Evolutionary conservation across 1,140 invertebrate genomes (phyloP).

Genomic region (Trissolcus basalis): DNA sequence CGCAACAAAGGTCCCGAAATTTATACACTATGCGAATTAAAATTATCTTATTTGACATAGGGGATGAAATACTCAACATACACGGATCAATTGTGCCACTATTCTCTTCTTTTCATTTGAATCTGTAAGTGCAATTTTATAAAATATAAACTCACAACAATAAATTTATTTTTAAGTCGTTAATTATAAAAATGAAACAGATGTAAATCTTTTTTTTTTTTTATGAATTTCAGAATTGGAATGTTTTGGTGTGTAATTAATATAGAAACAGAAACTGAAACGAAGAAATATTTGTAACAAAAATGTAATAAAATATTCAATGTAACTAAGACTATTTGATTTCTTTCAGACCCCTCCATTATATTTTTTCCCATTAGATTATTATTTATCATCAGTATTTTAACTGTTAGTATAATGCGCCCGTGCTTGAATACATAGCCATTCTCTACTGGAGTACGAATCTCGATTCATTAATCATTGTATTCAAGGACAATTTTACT

Average conservation of each 20-base stretch:
- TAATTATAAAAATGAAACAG: no score
- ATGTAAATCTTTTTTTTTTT: no score
- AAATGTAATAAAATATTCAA: conserved; percentile 25
- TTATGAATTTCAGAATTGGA: no score
- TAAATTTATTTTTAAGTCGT: no score
- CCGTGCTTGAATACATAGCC: conserved; percentile 44
- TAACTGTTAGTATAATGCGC: conserved; percentile 44
- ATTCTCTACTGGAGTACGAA: conserved; percentile 40
- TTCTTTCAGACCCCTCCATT: conserved; percentile 52
- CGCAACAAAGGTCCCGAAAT: conserved; percentile 60
- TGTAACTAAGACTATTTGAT: conserved; percentile 9
- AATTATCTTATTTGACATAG: conserved; percentile 6
- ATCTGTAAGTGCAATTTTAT: no score
- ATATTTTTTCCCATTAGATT: conserved; percentile 67
- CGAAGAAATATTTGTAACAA: not conserved
- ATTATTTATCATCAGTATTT: conserved; percentile 72
- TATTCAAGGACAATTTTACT: conserved; percentile 63
- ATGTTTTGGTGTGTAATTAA: no score
- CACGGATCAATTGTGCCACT: not conserved
- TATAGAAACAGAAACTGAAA: no score
- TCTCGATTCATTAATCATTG: conserved; percentile 70
- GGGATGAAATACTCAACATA: not conserved
- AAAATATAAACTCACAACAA: no score
- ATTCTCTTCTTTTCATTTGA: not conserved
- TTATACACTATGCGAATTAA: conserved; percentile 42